Base-by-base conservation (phyloP, 2,888 invertebrate species). In the Xestia ashworthii region DNA sequence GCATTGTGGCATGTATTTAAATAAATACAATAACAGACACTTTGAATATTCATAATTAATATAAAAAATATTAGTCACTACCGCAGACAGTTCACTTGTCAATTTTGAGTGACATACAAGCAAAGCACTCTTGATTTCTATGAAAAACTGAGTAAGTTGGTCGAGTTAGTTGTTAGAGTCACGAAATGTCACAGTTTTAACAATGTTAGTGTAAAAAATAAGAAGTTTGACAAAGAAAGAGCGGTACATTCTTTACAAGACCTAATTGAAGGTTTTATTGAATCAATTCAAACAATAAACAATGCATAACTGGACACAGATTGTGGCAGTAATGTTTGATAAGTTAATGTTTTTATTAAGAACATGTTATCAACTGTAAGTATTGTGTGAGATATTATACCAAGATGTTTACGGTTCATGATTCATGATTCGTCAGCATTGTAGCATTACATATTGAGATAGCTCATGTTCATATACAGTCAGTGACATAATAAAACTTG, bases 61-160 rank as follows among this genome's bases (percentile, higher is more conserved):
- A 82, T 74, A 84, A 83, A 86, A 88, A 89, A 88, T 85, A 88
- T 91, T 84, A 89, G 86, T 88, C 87, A 92, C 81, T 78, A 77
- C 78, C 60, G 81, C 80, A 89, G 78, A 87, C 84, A 89, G 80
- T 80, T 89, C 86, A 95, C 94, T 94, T 94, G 94, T 92, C 94
- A 95, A 93, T 92, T 93, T 93, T 88, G 87, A 87, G 69, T 93
- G 91, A 89, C 89, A 92, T 82, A 79, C 50, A 58, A 82, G 80
- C 94, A 91, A 89, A 89, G 94, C 95, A 90, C 87, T 89, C 95
- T 90, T 88, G 96, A 95, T 94, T 94, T 93, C 81, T 65, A 82
- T 80, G 82, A 77, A 86, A 84, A 87, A 85, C 75, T 77, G 58
- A 78, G 79, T 78, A 68, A 81, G 78, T 81, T 76, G 82, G 80